A percentile compares a stretch with the other conserved stretches of the same genome.
Evolutionary conservation across 53 echinoderm and acorn worm species (phyloP).

Genomic region (Echinometra lucunter): DNA sequence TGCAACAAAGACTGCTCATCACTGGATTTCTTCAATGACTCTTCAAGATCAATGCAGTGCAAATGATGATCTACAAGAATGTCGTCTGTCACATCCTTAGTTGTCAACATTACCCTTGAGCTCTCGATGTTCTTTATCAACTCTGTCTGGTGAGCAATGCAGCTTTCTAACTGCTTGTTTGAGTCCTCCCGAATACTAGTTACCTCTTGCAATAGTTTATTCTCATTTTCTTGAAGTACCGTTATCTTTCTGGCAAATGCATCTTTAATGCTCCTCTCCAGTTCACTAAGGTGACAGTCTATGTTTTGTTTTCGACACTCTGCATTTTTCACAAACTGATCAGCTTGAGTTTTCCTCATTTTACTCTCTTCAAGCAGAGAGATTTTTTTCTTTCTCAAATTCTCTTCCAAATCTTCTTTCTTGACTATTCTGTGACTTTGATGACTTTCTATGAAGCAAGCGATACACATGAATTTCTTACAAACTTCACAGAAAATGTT

Average conservation of each 20-base stretch:
- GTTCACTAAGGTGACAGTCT: not conserved
- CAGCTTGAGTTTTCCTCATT: not conserved
- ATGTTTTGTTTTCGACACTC: too few species aligned
- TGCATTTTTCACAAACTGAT: too few species aligned
- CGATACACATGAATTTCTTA: not conserved
- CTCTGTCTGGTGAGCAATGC: too few species aligned
- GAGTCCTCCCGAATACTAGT: not conserved
- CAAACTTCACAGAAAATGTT: conserved; percentile 2
- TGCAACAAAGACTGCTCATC: not conserved
- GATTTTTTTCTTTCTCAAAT: not conserved
- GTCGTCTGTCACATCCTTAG: not conserved
- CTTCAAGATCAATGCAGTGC: not conserved
- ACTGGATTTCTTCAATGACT: not conserved
- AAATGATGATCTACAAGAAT: not conserved
- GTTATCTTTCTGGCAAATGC: not conserved
- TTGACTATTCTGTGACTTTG: not conserved
- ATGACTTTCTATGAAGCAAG: not conserved
- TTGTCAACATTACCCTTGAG: not conserved
- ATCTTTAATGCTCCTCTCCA: not conserved
- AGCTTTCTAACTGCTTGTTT: not conserved
- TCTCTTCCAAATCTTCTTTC: not conserved
- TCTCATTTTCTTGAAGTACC: not conserved
- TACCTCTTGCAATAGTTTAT: not conserved
- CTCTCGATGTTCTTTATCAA: too few species aligned
- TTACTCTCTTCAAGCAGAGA: not conserved